These are phyloP conservation scores for Mus musculus DNA, from an alignment of 2,113 vertebrate species.

Conservation along the genomic window DNA sequence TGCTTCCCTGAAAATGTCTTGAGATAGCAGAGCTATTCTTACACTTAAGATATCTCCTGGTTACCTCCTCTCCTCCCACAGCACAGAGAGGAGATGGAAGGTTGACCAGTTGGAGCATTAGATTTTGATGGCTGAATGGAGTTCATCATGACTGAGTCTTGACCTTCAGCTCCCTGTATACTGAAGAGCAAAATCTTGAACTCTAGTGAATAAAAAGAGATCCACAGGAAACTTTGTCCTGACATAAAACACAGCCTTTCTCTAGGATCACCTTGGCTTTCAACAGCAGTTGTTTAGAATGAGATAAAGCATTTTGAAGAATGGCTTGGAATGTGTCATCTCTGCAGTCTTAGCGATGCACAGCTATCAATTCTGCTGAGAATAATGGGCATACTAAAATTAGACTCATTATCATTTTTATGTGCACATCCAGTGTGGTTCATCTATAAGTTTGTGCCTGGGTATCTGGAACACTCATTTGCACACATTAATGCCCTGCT, in stretches of 20 bases:
- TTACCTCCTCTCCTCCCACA: too few relatives aligned
- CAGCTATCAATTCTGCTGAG: background rate
- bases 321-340: conserved; percentile 35
- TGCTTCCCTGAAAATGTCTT: background rate
- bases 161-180: background rate
- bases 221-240: background rate
- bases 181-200: background rate
- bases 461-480: conserved; percentile 34
- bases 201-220: background rate
- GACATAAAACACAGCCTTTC: background rate
- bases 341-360: conserved; percentile 31
- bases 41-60: background rate
- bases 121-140: background rate
- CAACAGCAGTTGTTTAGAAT: background rate
- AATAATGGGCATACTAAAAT: conserved; percentile 54
- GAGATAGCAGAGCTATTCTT: background rate
- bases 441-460: conserved; percentile 2
- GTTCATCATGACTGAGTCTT: background rate
- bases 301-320: conserved; percentile 33
- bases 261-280: background rate
- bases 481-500: conserved; percentile 23
- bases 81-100: background rate
- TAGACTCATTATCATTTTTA: conserved; percentile 12
- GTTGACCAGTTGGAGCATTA: background rate
- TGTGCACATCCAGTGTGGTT: background rate